phyloP scores from a whole-genome alignment of 2,888 invertebrate genomes.

The Cylindroiulus punctatus region DNA sequence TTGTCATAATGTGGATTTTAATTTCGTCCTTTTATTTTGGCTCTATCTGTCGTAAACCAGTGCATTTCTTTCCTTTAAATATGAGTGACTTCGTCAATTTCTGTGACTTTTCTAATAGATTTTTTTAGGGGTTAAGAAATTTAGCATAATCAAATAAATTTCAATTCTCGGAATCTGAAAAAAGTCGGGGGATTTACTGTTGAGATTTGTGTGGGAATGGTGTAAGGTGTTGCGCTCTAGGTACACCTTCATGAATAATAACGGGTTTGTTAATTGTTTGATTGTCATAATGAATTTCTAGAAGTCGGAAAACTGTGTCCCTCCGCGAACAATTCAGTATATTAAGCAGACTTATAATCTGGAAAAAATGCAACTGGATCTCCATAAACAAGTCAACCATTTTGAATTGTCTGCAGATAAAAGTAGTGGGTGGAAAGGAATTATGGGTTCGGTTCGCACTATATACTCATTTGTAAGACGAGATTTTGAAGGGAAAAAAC shows the following conservation, averaged over 20 bases:
- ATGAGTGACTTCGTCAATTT: no score
- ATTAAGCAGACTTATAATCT: slow-evolving; percentile 20
- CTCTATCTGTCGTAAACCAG: no score
- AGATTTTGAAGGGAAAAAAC: slow-evolving; percentile 10
- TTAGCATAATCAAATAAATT: neutral
- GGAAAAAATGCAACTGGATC: slow-evolving; percentile 27
- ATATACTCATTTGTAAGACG: slow-evolving; percentile 29
- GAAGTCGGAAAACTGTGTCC: neutral
- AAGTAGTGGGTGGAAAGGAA: slow-evolving; percentile 38
- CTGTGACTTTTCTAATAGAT: no score
- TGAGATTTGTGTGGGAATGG: neutral
- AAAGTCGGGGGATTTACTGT: neutral
- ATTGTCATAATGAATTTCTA: slow-evolving; percentile 34
- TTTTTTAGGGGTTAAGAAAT: no score
- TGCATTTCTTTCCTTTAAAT: no score
- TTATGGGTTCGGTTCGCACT: slow-evolving; percentile 33
- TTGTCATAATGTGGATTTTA: no score
- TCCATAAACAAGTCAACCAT: slow-evolving; percentile 38
- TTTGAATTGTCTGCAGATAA: slow-evolving; percentile 37
- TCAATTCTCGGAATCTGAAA: neutral
- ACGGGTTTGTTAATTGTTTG: neutral
- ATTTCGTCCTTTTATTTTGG: no score
- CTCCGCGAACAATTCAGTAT: neutral
- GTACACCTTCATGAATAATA: neutral
- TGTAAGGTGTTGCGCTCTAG: neutral